Percentiles rank a stretch among this genome's conserved stretches.
Conservation (phyloP, 2,888 invertebrate species). For the Drosophila sordidula region DNA sequence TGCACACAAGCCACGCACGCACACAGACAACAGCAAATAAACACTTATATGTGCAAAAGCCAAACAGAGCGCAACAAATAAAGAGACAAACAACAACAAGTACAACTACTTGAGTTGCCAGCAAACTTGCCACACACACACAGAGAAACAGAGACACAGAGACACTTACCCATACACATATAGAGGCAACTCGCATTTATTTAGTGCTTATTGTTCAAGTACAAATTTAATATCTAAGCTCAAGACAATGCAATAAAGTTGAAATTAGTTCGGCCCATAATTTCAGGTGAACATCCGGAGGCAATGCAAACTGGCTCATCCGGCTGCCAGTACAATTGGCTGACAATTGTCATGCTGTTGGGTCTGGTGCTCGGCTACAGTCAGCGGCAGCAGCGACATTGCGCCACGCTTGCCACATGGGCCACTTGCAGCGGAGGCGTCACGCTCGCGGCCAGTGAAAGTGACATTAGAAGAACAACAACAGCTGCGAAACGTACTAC, state of each 20-base stretch:
- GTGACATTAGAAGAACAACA: conserved; percentile 33
- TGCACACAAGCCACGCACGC: conserved; percentile 26
- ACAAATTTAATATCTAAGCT: conserved; percentile 76
- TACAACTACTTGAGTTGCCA: conserved; percentile 32
- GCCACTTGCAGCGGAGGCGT: conserved; percentile 30
- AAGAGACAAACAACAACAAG: conserved; percentile 57
- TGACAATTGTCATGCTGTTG: conserved; percentile 82
- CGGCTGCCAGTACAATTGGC: conserved; percentile 85
- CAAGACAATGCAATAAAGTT: conserved; percentile 84
- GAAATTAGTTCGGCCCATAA: conserved; percentile 85
- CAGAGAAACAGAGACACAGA: conserved; percentile 6
- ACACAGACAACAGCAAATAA: conserved; percentile 31
- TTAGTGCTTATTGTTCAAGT: conserved; percentile 51
- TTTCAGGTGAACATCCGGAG: conserved; percentile 86
- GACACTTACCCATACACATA: conserved; percentile 14
- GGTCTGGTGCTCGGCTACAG: conserved; percentile 81
- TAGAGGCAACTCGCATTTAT: conserved; percentile 38
- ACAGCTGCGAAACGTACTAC: conserved; percentile 16
- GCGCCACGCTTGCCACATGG: conserved; percentile 41
- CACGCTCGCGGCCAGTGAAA: conserved; percentile 50
- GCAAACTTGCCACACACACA: conserved; percentile 35
- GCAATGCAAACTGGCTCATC: conserved; percentile 86
- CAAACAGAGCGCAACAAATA: conserved; percentile 80
- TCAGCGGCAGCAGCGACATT: conserved; percentile 48
- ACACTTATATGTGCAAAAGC: conserved; percentile 50